phyloP scores from a whole-genome alignment of 92 coral and sea anemone genomes.

The Palythoa grandiflora region DNA sequence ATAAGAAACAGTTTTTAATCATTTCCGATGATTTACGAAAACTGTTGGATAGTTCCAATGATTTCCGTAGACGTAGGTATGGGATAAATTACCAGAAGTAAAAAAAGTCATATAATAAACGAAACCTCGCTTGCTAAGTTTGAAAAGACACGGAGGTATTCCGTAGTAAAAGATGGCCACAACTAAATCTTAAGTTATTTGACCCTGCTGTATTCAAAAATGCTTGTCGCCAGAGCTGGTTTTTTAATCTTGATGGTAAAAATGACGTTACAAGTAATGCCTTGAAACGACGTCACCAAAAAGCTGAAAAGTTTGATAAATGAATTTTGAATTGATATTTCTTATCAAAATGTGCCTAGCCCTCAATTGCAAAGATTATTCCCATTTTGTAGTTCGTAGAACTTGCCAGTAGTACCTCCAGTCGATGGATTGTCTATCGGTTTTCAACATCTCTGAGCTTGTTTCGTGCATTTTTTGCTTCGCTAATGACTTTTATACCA shows the following conservation, averaged over 20 bases:
- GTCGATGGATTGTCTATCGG: constrained; percentile 38
- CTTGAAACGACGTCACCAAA: constrained; percentile 23
- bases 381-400: not conserved
- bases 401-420: not conserved
- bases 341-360: not conserved
- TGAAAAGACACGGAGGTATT: constrained; percentile 37
- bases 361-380: not conserved
- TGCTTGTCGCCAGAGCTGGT: constrained; percentile 50
- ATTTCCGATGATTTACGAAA: too few relatives aligned
- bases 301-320: not conserved
- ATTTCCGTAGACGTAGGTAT: too few relatives aligned
- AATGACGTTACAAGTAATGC: too few relatives aligned
- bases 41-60: too few relatives aligned
- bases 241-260: not conserved
- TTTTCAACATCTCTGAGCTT: constrained; percentile 24
- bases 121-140: too few relatives aligned
- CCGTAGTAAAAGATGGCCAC: constrained; percentile 51
- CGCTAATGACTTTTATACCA: not conserved
- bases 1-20: too few relatives aligned
- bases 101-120: too few relatives aligned
- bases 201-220: constrained; percentile 44
- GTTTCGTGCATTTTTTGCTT: not conserved
- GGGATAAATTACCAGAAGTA: too few relatives aligned
- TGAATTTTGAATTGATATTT: not conserved
- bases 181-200: constrained; percentile 19